Evolutionary conservation across 2,797 vertebrate genomes (phyloP).

Genomic region (Rhinoraja longicauda): DNA sequence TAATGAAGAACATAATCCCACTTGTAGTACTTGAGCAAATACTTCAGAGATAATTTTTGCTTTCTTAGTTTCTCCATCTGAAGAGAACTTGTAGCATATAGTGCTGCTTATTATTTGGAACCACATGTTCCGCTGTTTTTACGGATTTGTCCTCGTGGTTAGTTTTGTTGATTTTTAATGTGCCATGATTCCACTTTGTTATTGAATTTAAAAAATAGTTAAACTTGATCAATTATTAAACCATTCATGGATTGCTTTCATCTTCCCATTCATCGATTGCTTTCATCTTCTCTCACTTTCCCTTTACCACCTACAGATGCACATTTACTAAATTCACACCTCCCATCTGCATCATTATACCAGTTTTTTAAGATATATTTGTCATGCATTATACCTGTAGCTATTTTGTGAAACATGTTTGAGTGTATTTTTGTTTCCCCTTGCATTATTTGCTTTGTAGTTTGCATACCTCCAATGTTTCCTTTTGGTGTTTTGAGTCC

Average conservation of each 20-base stretch:
- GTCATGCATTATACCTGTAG: not conserved
- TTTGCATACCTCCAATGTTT: not conserved
- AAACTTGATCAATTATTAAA: not conserved
- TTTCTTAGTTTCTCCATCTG: not conserved
- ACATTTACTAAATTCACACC: not conserved
- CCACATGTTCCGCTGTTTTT: not conserved
- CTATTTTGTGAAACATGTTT: not conserved
- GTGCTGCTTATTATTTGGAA: not conserved
- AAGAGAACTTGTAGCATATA: not conserved
- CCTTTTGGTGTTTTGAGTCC: not conserved
- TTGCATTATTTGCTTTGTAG: not conserved
- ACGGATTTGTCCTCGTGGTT: not conserved
- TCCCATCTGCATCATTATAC: not conserved
- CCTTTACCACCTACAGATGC: not conserved
- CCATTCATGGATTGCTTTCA: not conserved
- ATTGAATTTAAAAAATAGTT: not conserved
- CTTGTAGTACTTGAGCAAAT: not conserved
- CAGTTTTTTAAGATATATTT: not conserved
- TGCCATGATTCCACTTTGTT: not conserved
- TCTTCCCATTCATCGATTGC: too few relatives aligned
- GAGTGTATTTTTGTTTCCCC: not conserved
- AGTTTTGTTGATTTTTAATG: not conserved
- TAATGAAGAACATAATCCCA: not conserved
- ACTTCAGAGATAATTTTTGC: not conserved
- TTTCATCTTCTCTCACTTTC: not conserved